A percentile compares a stretch with the other conserved stretches of the same genome.
Conservation (phyloP, 2,888 invertebrate species). For the Schizaphis graminum region DNA sequence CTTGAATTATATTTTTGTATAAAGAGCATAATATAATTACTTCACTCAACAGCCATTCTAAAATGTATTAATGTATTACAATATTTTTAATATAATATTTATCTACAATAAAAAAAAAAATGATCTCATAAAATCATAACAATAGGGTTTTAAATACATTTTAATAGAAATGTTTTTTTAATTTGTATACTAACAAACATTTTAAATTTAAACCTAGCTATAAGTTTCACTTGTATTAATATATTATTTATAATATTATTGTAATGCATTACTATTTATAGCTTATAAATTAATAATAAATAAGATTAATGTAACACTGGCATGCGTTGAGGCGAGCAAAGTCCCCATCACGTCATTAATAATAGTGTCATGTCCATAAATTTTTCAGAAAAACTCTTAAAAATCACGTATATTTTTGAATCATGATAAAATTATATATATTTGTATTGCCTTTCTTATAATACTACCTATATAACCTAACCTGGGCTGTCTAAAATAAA, state of each 20-base stretch:
- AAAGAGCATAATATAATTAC: not conserved
- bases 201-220: not conserved
- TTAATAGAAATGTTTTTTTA: too few relatives aligned
- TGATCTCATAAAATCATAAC: not conserved
- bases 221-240: not conserved
- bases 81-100: not conserved
- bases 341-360: not conserved
- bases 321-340: not conserved
- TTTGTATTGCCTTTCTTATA: not conserved
- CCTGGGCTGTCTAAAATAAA: not conserved
- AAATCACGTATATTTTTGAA: not conserved
- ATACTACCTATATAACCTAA: not conserved
- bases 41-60: not conserved
- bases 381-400: slow-evolving; percentile 4
- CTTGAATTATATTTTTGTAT: not conserved
- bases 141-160: not conserved
- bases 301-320: not conserved
- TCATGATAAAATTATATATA: not conserved
- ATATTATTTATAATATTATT: not conserved
- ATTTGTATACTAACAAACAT: not conserved
- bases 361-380: not conserved
- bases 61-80: not conserved
- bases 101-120: not conserved
- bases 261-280: not conserved
- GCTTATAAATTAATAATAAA: not conserved